Evolutionary conservation across 1,140 invertebrate genomes (phyloP), one percentile per base, ranked within the genome.

Genomic region (Arctopsyche grandis): DNA sequence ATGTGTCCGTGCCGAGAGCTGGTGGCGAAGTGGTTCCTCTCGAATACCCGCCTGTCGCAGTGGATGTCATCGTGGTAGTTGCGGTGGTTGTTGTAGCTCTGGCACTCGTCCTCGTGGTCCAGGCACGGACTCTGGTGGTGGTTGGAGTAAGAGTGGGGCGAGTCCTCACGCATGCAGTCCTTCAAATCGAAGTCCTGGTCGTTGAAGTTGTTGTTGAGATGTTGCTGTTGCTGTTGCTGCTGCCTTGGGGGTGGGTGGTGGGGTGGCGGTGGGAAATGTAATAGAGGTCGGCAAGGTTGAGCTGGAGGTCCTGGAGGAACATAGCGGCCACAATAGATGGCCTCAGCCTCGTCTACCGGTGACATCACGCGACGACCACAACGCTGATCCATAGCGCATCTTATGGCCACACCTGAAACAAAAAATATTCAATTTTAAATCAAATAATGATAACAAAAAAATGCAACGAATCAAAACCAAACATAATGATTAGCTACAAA

Each of bases 351-450:
- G 58, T 82, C 81, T 63, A 82, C 81, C 24, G 81, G 81, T 24
- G 81, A 82, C 81, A 82, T 82, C 19, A 82, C 81, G 79, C 81
- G 81, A 73, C 81, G 81, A 24, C 81, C 81, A 56, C 81, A 82
- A 29, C 81, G 81, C 79, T 80, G 81, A 48, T 82, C 81, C 81
- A 82, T 82, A 38, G 79, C 77, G 81, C 81, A 82, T 82, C 69
- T 80, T 82, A 78, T 63, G 22, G 38, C 77, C 26, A 63, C 71
- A 48, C 21, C 81, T 82, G 77, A 73, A 82, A 82, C 9, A 79
- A 63, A 69, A 48, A 78, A 56, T 22, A 77, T 78, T 16, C 63
- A 26, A 77, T 16, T n/a, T 63, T 76, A 52, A 74, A 24, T 16
- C 14, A 22, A 78, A 38, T 38, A 4, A 38, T 19, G 66, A 69